Evolutionary conservation across 2,113 vertebrate genomes (phyloP).

Genomic region (Microcebus murinus): DNA sequence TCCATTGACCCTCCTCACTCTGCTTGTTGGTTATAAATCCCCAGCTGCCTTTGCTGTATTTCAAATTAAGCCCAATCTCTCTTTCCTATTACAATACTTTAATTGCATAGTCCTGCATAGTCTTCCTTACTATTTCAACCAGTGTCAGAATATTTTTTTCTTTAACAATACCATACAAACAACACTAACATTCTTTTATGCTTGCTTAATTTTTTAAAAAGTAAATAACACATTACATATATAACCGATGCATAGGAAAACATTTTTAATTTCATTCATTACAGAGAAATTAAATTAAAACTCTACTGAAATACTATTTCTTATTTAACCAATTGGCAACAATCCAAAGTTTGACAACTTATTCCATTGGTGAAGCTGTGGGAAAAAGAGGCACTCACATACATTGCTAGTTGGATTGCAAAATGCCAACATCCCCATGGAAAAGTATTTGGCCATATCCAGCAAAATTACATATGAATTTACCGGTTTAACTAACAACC

Average conservation of each 20-base stretch:
- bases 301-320: neutral
- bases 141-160: neutral
- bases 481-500: neutral
- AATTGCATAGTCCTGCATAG: neutral
- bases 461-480: neutral
- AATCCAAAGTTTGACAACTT: neutral
- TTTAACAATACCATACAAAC: neutral
- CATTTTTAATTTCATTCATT: neutral
- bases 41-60: neutral
- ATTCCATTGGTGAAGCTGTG: neutral
- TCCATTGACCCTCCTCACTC: neutral
- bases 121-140: neutral
- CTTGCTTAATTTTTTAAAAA: neutral
- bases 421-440: neutral
- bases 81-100: neutral
- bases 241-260: neutral
- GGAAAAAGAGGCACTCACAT: neutral
- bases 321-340: neutral
- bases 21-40: neutral
- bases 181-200: conserved; percentile 10
- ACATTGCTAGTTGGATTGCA: neutral
- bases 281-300: neutral
- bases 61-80: neutral
- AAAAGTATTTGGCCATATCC: neutral
- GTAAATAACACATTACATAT: neutral